Base-by-base conservation (phyloP, 1,140 invertebrate genomes). In the Apocrypta bakeri region DNA sequence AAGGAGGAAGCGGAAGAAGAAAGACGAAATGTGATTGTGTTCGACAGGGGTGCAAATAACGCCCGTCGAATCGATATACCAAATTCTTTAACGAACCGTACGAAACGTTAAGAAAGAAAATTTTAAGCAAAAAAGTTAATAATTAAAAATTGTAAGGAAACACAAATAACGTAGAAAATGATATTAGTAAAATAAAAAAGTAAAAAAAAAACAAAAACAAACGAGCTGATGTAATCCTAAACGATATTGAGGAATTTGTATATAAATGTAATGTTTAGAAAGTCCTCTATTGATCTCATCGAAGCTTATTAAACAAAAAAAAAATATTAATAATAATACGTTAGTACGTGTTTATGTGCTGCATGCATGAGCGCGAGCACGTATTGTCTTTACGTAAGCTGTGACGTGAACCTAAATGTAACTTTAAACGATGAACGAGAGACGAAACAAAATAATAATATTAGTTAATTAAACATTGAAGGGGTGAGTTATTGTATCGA, bases 181-280 rank as follows among this genome's bases (percentile, higher is more conserved):
- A 24, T 11, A 42, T 63, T 24, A 31, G 37, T 69, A 75, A 29
- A 71, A 40, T 69, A 75, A 29, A 71, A 40, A 72, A 2, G 33
- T 33, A 63, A 37, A 76, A 82, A 61, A 61, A 66, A 12, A 29
- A 29, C 25, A 66, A 66, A 56, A 56, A 56, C 33, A 73, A 74
- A 71, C 29, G 68, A 78, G 61, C 33, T 76, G 69, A 21, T 79
- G 42, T 83, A 83, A 80, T 76, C 82, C 48, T 80, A 74, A 56
- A 83, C 63, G 29, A 69, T 29, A 29, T 83, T 83, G 75, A 68
- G 64, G 31, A 75, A 79, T 76, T 14, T 79, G 48, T 83, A 77
- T 83, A 83, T 83, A 83, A 83, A 79, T 83, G 77, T 83, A 83
- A 83, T 33, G 71, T 79, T 83, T 79, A 75, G 77, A 79, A 83